These are phyloP conservation scores for Pavo muticus DNA, from an alignment of 2,113 vertebrate species.

Conservation along the genomic window DNA sequence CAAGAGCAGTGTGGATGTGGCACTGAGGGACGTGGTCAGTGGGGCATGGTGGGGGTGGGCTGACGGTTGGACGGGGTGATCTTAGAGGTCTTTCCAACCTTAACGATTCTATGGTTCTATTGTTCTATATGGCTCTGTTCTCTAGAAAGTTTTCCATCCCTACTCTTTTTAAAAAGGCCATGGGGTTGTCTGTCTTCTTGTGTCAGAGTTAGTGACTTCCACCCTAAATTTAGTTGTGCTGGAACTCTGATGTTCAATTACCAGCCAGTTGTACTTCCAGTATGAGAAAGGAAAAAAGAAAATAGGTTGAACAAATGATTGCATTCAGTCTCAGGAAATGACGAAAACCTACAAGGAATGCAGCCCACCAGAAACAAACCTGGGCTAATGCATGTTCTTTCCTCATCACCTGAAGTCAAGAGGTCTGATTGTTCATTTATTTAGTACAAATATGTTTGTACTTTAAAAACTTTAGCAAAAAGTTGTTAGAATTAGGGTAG, in stretches of 20 bases:
- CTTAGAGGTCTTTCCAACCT: too few species aligned
- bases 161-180: not conserved
- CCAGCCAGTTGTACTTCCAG: not conserved
- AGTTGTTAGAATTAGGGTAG: too few species aligned
- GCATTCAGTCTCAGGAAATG: not conserved
- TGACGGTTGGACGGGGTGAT: too few species aligned
- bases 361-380: not conserved
- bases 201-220: not conserved
- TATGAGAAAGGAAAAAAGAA: not conserved
- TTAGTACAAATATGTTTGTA: not conserved
- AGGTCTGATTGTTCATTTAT: not conserved
- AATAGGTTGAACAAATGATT: not conserved
- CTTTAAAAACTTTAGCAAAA: not conserved
- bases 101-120: not conserved
- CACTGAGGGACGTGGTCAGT: too few species aligned
- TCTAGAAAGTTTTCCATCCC: not conserved
- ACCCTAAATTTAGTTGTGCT: not conserved
- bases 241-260: not conserved
- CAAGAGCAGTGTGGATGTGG: too few species aligned
- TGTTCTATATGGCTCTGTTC: too few species aligned
- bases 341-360: not conserved
- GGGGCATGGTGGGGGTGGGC: too few species aligned
- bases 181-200: fast-evolving
- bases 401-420: not conserved
- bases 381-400: not conserved